These are phyloP conservation scores for Gnathonemus longibarbis DNA, from an alignment of 2,113 vertebrate genomes.

Conservation along the genomic window DNA sequence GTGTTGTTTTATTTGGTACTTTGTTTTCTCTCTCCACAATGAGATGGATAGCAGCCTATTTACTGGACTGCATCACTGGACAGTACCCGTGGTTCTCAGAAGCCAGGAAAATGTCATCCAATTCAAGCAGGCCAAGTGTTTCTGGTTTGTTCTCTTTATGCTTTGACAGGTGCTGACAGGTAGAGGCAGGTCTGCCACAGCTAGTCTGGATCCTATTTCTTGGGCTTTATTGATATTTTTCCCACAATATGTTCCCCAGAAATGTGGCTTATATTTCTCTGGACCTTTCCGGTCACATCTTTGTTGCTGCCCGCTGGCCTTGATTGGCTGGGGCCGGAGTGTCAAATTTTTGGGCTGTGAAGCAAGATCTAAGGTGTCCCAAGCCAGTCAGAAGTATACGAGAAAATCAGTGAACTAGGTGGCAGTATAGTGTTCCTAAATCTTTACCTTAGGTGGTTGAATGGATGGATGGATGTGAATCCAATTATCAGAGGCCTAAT, in stretches of 20 bases:
- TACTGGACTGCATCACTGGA: not conserved
- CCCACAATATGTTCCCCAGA: not conserved
- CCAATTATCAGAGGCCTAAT: not conserved
- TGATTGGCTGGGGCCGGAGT: not conserved
- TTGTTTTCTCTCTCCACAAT: not conserved
- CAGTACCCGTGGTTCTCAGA: not conserved
- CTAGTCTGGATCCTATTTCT: not conserved
- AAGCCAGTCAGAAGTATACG: not conserved
- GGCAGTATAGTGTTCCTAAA: not conserved
- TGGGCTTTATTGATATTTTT: not conserved
- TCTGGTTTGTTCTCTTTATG: not conserved
- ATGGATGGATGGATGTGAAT: not conserved
- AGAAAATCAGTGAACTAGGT: not conserved
- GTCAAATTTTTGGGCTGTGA: not conserved
- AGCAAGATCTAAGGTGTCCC: not conserved
- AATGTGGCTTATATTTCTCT: not conserved
- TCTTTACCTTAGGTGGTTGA: not conserved
- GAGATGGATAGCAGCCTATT: not conserved
- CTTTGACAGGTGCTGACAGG: not conserved
- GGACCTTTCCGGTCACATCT: not conserved
- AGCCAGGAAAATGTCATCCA: not conserved
- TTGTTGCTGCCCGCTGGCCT: not conserved
- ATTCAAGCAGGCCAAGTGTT: not conserved
- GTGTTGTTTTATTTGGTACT: slow-evolving; percentile 33
- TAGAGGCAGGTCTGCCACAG: not conserved